Evolutionary conservation across 2,888 invertebrate species (phyloP).

Genomic region (Mimumesa dahlbomi): DNA sequence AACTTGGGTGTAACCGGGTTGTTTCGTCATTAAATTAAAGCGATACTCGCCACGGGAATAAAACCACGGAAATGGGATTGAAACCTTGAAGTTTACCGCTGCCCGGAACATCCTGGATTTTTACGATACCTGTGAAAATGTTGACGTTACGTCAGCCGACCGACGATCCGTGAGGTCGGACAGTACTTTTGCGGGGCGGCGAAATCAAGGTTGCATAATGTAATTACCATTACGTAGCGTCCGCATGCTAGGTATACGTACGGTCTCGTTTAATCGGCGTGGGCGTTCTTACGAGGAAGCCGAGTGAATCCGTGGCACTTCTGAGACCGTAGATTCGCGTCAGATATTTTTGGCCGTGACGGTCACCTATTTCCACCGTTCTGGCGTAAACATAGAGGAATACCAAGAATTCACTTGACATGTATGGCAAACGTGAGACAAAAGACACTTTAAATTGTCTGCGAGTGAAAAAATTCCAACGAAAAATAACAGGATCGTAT

Average conservation of each 20-base stretch:
- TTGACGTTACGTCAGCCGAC: constrained; percentile 16
- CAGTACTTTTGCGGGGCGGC: constrained; percentile 39
- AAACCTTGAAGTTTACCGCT: constrained; percentile 29
- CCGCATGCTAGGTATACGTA: constrained; percentile 43
- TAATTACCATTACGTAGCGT: constrained; percentile 62
- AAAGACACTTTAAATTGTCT: too few species aligned
- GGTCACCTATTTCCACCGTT: constrained; percentile 33
- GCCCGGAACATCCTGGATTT: constrained; percentile 15
- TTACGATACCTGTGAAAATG: constrained; percentile 4
- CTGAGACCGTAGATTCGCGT: constrained; percentile 23
- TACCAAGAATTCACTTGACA: neutral
- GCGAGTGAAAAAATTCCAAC: too few species aligned
- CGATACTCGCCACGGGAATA: constrained; percentile 23
- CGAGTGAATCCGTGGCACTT: constrained; percentile 39
- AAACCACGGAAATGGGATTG: constrained; percentile 35
- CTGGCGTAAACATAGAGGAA: neutral
- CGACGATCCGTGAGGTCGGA: neutral
- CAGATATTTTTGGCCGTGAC: constrained; percentile 57
- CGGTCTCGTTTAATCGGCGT: constrained; percentile 51
- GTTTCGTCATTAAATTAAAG: neutral
- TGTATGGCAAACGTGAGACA: too few species aligned
- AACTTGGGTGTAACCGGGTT: constrained; percentile 25
- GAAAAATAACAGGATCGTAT: too few species aligned
- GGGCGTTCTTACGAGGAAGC: constrained; percentile 54
- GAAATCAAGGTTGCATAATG: constrained; percentile 64